phyloP scores from a whole-genome alignment of 2,888 invertebrate genomes.

The Ceraclea dissimilis region DNA sequence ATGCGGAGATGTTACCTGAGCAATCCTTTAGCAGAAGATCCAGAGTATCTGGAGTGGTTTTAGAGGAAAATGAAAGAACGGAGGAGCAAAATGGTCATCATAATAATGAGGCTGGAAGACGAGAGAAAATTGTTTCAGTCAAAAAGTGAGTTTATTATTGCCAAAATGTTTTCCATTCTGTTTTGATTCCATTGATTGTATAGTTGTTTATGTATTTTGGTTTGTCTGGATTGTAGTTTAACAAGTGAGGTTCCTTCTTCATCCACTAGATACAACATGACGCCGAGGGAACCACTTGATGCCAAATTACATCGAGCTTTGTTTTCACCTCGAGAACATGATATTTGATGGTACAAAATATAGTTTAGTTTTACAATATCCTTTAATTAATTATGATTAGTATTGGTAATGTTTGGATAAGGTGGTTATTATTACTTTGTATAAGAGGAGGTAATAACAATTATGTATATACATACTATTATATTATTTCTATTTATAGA shows the following conservation, averaged over 20 bases:
- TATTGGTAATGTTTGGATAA: too few species aligned
- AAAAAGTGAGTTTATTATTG: background rate
- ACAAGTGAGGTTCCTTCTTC: background rate
- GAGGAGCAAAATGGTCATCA: background rate
- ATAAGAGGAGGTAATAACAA: too few species aligned
- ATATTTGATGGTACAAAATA: constrained; percentile 9
- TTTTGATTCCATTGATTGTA: too few species aligned
- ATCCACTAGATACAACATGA: background rate
- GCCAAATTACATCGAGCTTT: constrained; percentile 30
- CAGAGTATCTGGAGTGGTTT: background rate
- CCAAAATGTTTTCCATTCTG: too few species aligned
- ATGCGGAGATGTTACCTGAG: background rate
- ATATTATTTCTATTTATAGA: too few species aligned
- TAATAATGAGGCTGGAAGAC: background rate
- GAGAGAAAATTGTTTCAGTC: background rate
- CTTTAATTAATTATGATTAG: too few species aligned
- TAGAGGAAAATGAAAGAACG: background rate
- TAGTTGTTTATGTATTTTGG: background rate
- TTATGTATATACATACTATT: too few species aligned
- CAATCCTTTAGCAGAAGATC: background rate
- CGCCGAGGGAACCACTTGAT: constrained; percentile 34
- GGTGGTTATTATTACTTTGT: too few species aligned
- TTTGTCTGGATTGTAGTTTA: background rate
- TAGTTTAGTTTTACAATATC: background rate
- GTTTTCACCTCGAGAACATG: constrained; percentile 19